phyloP scores from a whole-genome alignment of 1,140 invertebrate species.

The Drosophila ogumai region DNA sequence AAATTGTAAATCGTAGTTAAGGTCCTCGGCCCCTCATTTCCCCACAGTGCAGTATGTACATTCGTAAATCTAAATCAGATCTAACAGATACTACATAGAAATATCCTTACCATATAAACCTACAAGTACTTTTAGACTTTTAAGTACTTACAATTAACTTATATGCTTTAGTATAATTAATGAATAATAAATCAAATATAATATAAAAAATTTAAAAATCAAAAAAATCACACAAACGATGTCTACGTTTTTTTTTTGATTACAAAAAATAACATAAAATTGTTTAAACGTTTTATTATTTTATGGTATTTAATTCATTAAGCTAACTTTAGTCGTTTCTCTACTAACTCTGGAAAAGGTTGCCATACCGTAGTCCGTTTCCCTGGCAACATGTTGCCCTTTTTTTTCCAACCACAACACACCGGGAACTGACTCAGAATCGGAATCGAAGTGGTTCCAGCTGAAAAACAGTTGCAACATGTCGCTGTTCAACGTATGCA shows the following conservation, averaged over 20 bases:
- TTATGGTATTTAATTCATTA: too few relatives aligned
- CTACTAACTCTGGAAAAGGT: background rate
- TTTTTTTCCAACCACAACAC: conserved; percentile 37
- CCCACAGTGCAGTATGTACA: conserved; percentile 36
- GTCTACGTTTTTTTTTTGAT: too few relatives aligned
- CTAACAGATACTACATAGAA: conserved; percentile 30
- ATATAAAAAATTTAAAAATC: conserved; percentile 36
- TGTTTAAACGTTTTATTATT: too few relatives aligned
- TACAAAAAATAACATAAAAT: too few relatives aligned
- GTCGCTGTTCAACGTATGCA: conserved; percentile 92
- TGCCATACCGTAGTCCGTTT: background rate
- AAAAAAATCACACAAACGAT: background rate
- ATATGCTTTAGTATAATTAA: conserved; percentile 35
- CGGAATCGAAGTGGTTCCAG: background rate
- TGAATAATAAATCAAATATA: conserved; percentile 25
- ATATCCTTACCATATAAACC: conserved; percentile 28
- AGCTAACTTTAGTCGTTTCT: too few relatives aligned
- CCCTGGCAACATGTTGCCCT: conserved; percentile 6
- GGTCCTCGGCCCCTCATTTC: conserved; percentile 9
- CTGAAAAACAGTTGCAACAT: conserved; percentile 84
- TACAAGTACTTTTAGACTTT: conserved; percentile 17
- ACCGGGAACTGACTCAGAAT: conserved; percentile 9
- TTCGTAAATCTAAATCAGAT: conserved; percentile 41
- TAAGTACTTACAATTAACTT: conserved; percentile 28
- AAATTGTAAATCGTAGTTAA: conserved; percentile 44